Conservation (phyloP, 1,140 invertebrate species). For the Cydia strobilella region DNA sequence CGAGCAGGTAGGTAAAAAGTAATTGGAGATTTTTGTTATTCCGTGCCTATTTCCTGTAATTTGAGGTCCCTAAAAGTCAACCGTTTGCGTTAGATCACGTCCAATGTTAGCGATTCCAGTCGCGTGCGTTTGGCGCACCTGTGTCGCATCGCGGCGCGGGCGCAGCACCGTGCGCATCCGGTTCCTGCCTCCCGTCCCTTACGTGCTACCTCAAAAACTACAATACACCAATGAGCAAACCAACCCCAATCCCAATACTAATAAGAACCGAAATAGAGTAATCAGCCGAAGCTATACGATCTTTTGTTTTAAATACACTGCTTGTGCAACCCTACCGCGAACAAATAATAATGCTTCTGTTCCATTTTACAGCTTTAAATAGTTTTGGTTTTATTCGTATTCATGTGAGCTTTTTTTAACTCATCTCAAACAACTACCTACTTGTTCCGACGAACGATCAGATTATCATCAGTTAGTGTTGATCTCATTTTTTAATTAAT, state of each 20-base stretch:
- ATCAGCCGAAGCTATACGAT: background rate
- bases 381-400: background rate
- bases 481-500: too few species aligned
- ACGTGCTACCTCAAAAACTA: conserved; percentile 24
- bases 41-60: background rate
- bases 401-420: background rate
- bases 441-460: too few species aligned
- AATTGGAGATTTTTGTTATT: background rate
- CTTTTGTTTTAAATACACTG: background rate
- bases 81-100: conserved; percentile 55
- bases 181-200: conserved; percentile 58
- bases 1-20: too few species aligned
- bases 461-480: too few species aligned
- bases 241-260: background rate
- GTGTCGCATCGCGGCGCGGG: conserved; percentile 41
- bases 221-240: conserved; percentile 27
- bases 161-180: conserved; percentile 61
- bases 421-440: background rate
- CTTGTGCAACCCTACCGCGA: conserved; percentile 51
- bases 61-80: background rate
- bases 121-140: conserved; percentile 56
- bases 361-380: conserved; percentile 33
- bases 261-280: background rate
- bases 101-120: conserved; percentile 53
- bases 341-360: conserved; percentile 51